A percentile compares a stretch with the other conserved stretches of the same genome.
Conservation (phyloP, 2,113 vertebrate species). For the Colossoma macropomum region DNA sequence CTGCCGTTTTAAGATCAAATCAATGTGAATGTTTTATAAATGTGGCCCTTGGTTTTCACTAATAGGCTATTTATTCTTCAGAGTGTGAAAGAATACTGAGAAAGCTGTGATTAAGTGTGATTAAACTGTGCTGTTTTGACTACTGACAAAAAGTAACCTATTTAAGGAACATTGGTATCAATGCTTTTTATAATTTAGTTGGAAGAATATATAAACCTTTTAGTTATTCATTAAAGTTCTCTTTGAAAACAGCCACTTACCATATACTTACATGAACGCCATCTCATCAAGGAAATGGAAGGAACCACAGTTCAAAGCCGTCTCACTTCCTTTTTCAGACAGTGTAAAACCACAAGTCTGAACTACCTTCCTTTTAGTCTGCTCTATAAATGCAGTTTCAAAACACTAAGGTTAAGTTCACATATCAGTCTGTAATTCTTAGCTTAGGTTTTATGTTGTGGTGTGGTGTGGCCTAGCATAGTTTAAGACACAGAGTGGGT, state of each 20-base stretch:
- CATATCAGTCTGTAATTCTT: background rate
- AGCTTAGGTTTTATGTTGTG: too few relatives aligned
- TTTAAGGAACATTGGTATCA: too few relatives aligned
- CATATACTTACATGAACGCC: background rate
- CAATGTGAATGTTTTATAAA: background rate
- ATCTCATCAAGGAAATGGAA: background rate
- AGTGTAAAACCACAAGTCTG: slow-evolving; percentile 37
- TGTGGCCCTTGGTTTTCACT: background rate
- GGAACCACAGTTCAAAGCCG: background rate
- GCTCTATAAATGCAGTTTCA: slow-evolving; percentile 15
- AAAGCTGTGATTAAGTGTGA: background rate
- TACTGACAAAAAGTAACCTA: too few relatives aligned
- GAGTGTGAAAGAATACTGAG: background rate
- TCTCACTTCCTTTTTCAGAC: slow-evolving; percentile 43
- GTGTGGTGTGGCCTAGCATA: background rate
- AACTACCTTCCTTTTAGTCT: slow-evolving; percentile 30
- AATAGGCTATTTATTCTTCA: background rate
- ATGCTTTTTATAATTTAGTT: too few relatives aligned
- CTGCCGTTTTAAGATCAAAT: background rate
- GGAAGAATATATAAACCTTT: too few relatives aligned
- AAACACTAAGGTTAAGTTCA: background rate
- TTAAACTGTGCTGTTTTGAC: too few relatives aligned
- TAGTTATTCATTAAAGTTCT: background rate
- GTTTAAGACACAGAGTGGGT: background rate
- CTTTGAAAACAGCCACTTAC: background rate